A percentile compares a stretch with the other conserved stretches of the same genome.
phyloP scores from a whole-genome alignment of 2,797 vertebrate species.

The Anguilla obscura region DNA sequence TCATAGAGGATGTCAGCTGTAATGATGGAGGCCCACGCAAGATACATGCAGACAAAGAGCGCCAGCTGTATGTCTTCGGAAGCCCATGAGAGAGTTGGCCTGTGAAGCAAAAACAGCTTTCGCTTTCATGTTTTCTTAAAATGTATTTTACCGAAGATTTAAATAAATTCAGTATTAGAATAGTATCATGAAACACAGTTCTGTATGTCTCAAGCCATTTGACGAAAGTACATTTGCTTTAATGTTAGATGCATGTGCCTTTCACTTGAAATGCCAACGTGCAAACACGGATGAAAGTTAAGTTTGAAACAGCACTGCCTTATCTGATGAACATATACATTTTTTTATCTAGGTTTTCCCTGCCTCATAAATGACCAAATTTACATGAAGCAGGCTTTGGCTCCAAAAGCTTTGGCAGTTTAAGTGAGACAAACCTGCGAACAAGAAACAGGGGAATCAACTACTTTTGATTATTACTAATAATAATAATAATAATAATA shows the following conservation, averaged over 20 bases:
- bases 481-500: too few species aligned
- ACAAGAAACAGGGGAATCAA: not conserved
- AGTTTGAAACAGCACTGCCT: conserved; percentile 18
- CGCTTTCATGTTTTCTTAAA: conserved; percentile 54
- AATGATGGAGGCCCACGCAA: conserved; percentile 68
- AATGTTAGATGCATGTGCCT: conserved; percentile 49
- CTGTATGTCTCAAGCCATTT: conserved; percentile 54
- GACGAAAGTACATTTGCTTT: conserved; percentile 54
- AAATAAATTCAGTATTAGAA: conserved; percentile 66
- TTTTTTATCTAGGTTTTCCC: not conserved
- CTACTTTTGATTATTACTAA: not conserved
- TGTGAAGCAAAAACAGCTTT: conserved; percentile 62
- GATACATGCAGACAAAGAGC: conserved; percentile 56
- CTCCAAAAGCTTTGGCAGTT: not conserved
- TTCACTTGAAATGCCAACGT: conserved; percentile 49
- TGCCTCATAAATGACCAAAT: not conserved
- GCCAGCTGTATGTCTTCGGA: conserved; percentile 57
- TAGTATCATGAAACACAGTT: conserved; percentile 53
- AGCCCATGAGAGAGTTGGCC: conserved; percentile 65
- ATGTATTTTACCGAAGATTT: conserved; percentile 55
- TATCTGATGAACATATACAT: conserved; percentile 15
- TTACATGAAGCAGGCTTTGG: conserved; percentile 2
- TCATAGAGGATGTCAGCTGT: conserved; percentile 66
- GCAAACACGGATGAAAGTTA: conserved; percentile 54
- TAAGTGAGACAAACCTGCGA: not conserved